Percentiles rank a stretch among this genome's conserved stretches.
phyloP scores from a whole-genome alignment of 2,797 vertebrate species.

The Megalops cyprinoides region DNA sequence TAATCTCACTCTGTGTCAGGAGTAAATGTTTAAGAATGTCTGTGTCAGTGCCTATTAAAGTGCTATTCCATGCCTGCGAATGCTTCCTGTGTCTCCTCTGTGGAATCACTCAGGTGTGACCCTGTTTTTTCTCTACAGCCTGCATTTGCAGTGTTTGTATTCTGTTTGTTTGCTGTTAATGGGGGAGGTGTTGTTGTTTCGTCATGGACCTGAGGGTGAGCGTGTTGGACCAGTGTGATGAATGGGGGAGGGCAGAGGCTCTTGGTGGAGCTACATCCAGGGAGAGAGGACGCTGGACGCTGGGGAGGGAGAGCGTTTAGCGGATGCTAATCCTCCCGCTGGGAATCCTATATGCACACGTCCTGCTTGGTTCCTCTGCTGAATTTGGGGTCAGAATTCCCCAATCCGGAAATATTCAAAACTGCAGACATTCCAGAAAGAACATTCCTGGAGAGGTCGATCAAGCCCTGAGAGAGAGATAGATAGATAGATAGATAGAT shows the following conservation, averaged over 20 bases:
- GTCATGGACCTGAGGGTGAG: background rate
- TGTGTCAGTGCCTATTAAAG: background rate
- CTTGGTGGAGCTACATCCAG: background rate
- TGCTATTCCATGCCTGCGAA: no score
- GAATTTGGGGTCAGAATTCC: constrained; percentile 16
- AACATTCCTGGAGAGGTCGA: no score
- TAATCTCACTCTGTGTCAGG: background rate
- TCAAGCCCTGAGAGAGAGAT: background rate
- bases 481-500: background rate
- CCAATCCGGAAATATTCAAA: no score
- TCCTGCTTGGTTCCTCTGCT: constrained; percentile 20
- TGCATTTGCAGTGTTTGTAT: background rate
- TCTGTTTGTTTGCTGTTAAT: background rate
- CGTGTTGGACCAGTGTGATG: background rate
- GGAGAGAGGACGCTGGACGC: background rate
- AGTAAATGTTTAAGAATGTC: background rate
- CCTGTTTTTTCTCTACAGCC: background rate
- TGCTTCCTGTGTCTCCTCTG: no score
- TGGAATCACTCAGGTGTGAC: no score
- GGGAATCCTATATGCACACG: background rate
- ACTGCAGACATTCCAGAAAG: constrained; percentile 31
- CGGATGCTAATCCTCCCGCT: background rate
- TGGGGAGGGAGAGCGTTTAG: background rate
- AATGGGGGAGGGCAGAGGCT: background rate
- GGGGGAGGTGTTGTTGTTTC: background rate